Conservation (phyloP, 2,888 invertebrate species). For the Eristalis intricaria region DNA sequence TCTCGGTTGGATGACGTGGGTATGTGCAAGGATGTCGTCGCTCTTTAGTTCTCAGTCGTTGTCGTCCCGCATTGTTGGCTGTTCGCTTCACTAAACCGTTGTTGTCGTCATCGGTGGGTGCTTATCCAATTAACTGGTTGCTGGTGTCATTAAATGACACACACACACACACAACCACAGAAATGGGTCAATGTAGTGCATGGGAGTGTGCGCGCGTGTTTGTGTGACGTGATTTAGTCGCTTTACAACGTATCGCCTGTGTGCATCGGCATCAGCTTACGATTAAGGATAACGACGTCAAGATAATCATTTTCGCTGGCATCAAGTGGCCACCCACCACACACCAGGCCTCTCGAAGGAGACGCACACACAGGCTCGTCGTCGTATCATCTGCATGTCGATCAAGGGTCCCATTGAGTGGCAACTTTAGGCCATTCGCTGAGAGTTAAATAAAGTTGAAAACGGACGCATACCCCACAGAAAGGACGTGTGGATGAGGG, state of each 20-base stretch:
- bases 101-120: constrained; percentile 8
- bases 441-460: constrained; percentile 64
- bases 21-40: constrained; percentile 35
- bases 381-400: constrained; percentile 52
- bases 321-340: constrained; percentile 58
- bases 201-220: constrained; percentile 23
- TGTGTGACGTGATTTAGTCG: constrained; percentile 34
- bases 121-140: constrained; percentile 35
- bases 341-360: neutral
- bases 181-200: constrained; percentile 55
- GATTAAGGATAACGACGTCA: constrained; percentile 59
- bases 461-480: neutral
- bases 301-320: constrained; percentile 39
- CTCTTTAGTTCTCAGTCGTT: constrained; percentile 52
- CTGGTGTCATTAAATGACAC: constrained; percentile 37
- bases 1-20: neutral
- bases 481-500: constrained; percentile 30
- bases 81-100: constrained; percentile 14
- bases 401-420: constrained; percentile 61
- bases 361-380: neutral
- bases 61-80: constrained; percentile 43
- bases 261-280: constrained; percentile 22
- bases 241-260: constrained; percentile 14
- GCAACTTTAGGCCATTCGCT: constrained; percentile 60
- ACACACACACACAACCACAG: no score